Evolutionary conservation across 2,113 vertebrate species (phyloP).

Genomic region (Parotia lawesii): DNA sequence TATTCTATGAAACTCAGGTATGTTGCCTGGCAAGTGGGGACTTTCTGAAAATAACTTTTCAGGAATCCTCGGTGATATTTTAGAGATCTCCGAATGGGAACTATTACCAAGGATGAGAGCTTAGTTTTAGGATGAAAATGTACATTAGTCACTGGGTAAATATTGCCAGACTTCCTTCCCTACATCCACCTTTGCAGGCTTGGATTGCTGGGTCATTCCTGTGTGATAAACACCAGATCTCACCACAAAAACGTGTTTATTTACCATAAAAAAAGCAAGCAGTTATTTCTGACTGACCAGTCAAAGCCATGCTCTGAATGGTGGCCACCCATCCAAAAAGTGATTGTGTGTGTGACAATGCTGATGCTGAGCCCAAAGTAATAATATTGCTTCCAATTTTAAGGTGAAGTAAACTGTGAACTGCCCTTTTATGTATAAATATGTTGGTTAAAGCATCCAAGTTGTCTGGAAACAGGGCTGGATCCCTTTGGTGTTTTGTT

Average conservation of each 20-base stretch:
- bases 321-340: constrained; percentile 18
- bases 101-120: background rate
- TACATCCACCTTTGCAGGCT: background rate
- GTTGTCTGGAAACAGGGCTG: background rate
- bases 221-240: background rate
- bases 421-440: background rate
- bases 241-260: background rate
- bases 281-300: background rate
- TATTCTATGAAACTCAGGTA: background rate
- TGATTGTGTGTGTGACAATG: background rate
- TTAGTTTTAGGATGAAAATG: background rate
- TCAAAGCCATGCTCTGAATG: background rate
- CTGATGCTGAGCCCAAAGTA: background rate
- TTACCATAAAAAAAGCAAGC: background rate
- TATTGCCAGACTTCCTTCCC: background rate
- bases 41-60: background rate
- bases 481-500: background rate
- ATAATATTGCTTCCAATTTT: background rate
- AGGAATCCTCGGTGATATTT: background rate
- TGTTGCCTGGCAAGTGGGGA: background rate
- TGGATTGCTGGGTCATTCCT: background rate
- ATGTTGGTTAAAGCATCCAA: background rate
- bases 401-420: constrained; percentile 15
- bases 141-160: background rate
- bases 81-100: background rate